Evolutionary conservation across 2,888 invertebrate species (phyloP).

Genomic region (Yponomeuta cagnagella): DNA sequence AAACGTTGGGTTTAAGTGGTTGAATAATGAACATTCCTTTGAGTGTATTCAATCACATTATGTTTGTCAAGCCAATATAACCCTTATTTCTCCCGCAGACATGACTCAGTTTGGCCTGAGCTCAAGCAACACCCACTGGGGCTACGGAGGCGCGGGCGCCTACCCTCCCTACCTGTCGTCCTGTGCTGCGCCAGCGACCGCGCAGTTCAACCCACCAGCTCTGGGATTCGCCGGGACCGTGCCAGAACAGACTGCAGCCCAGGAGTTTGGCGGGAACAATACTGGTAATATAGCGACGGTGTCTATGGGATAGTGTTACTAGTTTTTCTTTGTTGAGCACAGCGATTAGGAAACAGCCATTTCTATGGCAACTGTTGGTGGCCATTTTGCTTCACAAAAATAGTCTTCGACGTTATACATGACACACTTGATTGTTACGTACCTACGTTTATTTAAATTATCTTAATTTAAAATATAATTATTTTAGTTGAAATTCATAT

Average conservation of each 20-base stretch:
- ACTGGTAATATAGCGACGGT: conserved; percentile 53
- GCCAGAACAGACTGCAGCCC: conserved; percentile 77
- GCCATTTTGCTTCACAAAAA: too few species aligned
- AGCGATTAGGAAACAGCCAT: conserved; percentile 38
- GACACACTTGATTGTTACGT: too few species aligned
- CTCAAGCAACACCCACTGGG: conserved; percentile 91
- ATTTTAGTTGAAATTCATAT: too few species aligned
- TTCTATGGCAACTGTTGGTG: not conserved
- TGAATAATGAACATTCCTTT: too few species aligned
- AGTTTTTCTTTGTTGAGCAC: too few species aligned
- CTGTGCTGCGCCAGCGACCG: conserved; percentile 82
- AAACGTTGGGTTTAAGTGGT: too few species aligned
- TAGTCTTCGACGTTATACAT: too few species aligned
- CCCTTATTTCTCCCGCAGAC: conserved; percentile 70
- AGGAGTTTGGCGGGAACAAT: conserved; percentile 76
- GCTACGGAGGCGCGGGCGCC: conserved; percentile 89
- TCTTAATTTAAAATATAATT: too few species aligned
- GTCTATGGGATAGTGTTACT: not conserved
- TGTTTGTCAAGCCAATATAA: not conserved
- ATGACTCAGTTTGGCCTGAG: conserved; percentile 91
- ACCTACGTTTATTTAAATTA: too few species aligned
- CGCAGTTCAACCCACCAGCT: conserved; percentile 84
- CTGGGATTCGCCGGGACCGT: conserved; percentile 82
- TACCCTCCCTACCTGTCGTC: conserved; percentile 91
- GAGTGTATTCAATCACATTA: too few species aligned